phyloP scores from a whole-genome alignment of 2,797 vertebrate species.

The Coregonus sp. region DNA sequence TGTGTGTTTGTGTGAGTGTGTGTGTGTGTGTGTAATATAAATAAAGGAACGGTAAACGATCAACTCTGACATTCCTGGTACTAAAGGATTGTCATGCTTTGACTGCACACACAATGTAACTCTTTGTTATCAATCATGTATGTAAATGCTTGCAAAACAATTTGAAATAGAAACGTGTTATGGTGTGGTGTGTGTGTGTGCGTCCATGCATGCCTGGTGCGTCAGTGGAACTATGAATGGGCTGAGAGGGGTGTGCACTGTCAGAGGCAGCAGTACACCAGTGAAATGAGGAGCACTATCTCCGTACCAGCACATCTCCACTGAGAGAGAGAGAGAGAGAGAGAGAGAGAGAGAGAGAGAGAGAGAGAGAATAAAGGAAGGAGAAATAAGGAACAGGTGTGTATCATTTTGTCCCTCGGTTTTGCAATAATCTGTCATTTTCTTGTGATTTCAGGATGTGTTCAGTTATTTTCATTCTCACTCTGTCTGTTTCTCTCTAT shows the following conservation, averaged over 20 bases:
- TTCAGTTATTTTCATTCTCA: constrained; percentile 26
- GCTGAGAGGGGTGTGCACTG: constrained; percentile 64
- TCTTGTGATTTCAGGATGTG: constrained; percentile 28
- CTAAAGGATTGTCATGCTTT: too few relatives aligned
- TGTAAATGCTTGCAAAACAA: not conserved
- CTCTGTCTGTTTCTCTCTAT: constrained; percentile 22
- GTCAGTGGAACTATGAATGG: constrained; percentile 71
- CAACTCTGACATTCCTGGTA: too few relatives aligned
- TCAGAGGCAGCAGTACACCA: constrained; percentile 53
- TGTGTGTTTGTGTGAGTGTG: not conserved
- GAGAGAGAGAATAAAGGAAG: constrained; percentile 29
- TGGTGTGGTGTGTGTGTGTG: not conserved
- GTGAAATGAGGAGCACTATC: constrained; percentile 64
- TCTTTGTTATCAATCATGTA: not conserved
- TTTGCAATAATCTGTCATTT: constrained; percentile 37
- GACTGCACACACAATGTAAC: too few relatives aligned
- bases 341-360: constrained; percentile 41
- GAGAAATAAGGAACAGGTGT: constrained; percentile 35
- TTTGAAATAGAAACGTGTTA: not conserved
- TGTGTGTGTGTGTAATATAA: not conserved
- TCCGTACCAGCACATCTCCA: constrained; percentile 53
- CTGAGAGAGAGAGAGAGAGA: constrained; percentile 13
- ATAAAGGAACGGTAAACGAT: too few relatives aligned
- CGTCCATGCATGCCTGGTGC: constrained; percentile 16
- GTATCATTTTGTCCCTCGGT: constrained; percentile 41